Evolutionary conservation across 1,140 invertebrate species (phyloP).

Genomic region (Schmidtea mediterranea): DNA sequence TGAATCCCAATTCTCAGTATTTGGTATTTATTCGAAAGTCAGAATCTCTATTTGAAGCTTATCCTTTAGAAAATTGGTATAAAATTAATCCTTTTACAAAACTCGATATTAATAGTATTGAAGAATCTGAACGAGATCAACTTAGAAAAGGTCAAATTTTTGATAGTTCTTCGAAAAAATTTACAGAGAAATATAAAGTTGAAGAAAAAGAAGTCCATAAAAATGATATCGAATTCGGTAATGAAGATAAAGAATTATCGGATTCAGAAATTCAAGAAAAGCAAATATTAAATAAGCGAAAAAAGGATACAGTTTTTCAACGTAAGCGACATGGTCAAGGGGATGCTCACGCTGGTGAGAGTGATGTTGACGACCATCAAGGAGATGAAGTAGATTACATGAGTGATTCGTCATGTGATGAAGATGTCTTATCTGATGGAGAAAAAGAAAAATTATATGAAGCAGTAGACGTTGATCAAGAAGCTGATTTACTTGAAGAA

Average conservation of each 20-base stretch:
- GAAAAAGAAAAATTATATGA: conserved; percentile 3
- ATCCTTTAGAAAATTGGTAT: conserved; percentile 3
- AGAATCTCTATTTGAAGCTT: neutral
- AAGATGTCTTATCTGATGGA: neutral
- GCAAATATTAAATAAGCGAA: neutral
- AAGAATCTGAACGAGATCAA: too few relatives aligned
- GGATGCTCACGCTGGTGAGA: neutral
- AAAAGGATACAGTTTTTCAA: neutral
- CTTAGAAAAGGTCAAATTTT: too few relatives aligned
- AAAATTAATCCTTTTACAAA: conserved; percentile 3
- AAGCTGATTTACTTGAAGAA: neutral
- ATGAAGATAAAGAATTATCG: neutral
- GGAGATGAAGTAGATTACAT: conserved; percentile 6
- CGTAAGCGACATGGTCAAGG: neutral
- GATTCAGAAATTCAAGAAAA: neutral
- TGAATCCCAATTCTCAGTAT: neutral
- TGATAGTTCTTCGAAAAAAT: neutral
- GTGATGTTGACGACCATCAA: conserved; percentile 1
- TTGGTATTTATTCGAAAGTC: neutral
- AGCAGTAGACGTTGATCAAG: neutral
- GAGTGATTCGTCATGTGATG: conserved; percentile 2
- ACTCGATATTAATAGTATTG: too few relatives aligned
- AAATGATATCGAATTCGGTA: neutral
- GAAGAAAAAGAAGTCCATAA: neutral
- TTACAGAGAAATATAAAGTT: neutral